Evolutionary conservation across 2,113 vertebrate species (phyloP).

Genomic region (Tachycineta bicolor): DNA sequence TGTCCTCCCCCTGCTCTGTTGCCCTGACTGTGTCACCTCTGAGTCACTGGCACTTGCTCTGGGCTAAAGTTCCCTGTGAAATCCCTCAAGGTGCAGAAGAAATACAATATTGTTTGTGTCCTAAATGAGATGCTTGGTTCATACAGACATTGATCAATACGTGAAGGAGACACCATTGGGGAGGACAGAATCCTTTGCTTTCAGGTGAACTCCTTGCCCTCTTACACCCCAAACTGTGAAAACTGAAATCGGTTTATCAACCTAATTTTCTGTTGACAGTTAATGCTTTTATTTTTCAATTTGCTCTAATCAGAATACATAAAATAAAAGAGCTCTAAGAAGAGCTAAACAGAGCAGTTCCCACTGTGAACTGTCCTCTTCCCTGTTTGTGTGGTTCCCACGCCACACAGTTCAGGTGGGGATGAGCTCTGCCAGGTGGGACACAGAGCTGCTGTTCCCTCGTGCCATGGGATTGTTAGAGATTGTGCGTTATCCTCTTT

Average conservation of each 20-base stretch:
- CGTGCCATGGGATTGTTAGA: rapidly evolving
- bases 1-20: not conserved
- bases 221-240: not conserved
- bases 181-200: not conserved
- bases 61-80: not conserved
- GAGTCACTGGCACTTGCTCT: not conserved
- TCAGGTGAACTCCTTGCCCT: not conserved
- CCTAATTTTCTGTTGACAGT: not conserved
- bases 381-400: rapidly evolving
- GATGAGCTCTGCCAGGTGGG: not conserved
- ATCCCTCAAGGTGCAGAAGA: conserved; percentile 25
- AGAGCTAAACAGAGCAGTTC: not conserved
- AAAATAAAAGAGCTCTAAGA: not conserved
- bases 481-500: not conserved
- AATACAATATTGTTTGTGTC: not conserved
- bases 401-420: rapidly evolving
- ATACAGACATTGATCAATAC: not conserved
- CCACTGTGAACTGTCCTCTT: rapidly evolving
- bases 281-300: not conserved
- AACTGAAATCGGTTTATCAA: conserved; percentile 9
- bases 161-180: not conserved
- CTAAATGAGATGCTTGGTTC: not conserved
- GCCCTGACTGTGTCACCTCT: not conserved
- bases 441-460: not conserved
- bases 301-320: not conserved